These are phyloP conservation scores for Ormia ochracea DNA, from an alignment of 2,888 invertebrate genomes.

Conservation along the genomic window DNA sequence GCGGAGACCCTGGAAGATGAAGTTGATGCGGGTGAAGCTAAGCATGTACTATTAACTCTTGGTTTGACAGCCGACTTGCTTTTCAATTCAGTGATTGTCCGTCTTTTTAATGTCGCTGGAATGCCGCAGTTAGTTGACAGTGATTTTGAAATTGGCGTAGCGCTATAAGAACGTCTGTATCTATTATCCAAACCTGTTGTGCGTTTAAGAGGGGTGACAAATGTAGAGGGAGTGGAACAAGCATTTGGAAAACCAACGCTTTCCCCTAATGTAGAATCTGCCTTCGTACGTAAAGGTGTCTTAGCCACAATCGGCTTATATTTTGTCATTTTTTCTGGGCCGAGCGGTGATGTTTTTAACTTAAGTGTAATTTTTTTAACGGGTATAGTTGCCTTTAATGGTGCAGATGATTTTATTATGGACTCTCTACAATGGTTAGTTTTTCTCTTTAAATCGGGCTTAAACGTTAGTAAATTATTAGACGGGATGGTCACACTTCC, in stretches of 20 bases:
- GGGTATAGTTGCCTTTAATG: slow-evolving; percentile 68
- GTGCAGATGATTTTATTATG: slow-evolving; percentile 65
- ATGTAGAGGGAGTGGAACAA: slow-evolving; percentile 65
- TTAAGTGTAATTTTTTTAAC: slow-evolving; percentile 67
- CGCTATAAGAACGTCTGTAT: slow-evolving; percentile 64
- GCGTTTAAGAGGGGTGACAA: slow-evolving; percentile 61
- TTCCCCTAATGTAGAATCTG: slow-evolving; percentile 4
- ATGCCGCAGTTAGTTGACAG: slow-evolving; percentile 33
- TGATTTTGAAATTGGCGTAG: slow-evolving; percentile 64
- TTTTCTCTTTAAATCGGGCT: slow-evolving; percentile 64
- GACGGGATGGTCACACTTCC: slow-evolving; percentile 58
- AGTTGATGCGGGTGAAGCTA: background rate
- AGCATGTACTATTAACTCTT: slow-evolving; percentile 41
- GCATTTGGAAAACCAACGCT: slow-evolving; percentile 65
- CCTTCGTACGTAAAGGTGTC: slow-evolving; percentile 61
- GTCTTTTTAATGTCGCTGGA: slow-evolving; percentile 44
- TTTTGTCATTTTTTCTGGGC: slow-evolving; percentile 41
- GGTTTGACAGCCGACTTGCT: slow-evolving; percentile 62
- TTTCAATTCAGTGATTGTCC: slow-evolving; percentile 61
- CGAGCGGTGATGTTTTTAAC: slow-evolving; percentile 63
- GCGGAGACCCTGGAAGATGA: background rate
- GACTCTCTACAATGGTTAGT: slow-evolving; percentile 64
- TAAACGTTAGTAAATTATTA: slow-evolving; percentile 62
- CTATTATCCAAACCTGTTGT: slow-evolving; percentile 44
- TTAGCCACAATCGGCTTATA: slow-evolving; percentile 57